Evolutionary conservation across 2,113 vertebrate species (phyloP).

Genomic region (Thalassarche chlororhynchos): DNA sequence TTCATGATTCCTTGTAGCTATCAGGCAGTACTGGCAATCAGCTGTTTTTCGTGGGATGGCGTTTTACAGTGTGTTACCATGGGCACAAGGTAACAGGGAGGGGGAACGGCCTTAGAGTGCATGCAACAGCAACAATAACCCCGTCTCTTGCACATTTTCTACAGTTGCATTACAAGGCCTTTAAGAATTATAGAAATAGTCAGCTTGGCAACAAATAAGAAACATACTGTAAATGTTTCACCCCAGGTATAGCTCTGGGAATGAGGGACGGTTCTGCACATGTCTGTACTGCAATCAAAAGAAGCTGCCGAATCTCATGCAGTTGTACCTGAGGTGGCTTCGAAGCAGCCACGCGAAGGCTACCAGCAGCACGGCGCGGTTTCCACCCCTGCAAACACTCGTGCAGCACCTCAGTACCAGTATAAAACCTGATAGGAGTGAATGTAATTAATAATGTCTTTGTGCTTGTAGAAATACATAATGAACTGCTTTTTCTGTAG

Average conservation of each 20-base stretch:
- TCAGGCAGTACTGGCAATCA: background rate
- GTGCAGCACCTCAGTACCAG: background rate
- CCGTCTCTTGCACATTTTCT: background rate
- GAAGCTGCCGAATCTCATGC: background rate
- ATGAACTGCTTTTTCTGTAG: background rate
- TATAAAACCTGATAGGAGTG: background rate
- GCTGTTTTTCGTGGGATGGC: background rate
- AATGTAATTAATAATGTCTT: background rate
- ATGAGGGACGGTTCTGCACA: accelerated
- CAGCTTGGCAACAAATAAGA: background rate
- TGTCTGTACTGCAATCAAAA: too few species aligned
- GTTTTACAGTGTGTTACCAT: background rate
- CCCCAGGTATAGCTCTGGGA: background rate
- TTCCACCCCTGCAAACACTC: background rate
- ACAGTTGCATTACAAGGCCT: background rate
- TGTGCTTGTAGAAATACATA: background rate
- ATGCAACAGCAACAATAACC: background rate
- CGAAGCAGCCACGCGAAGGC: background rate
- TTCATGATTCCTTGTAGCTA: background rate
- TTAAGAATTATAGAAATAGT: background rate
- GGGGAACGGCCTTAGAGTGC: background rate
- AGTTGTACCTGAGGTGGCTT: background rate
- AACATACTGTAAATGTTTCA: background rate
- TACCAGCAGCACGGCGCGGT: too few species aligned
- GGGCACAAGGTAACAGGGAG: background rate